phyloP scores from a whole-genome alignment of 1,140 invertebrate species.

The Leptonema lineaticorne region DNA sequence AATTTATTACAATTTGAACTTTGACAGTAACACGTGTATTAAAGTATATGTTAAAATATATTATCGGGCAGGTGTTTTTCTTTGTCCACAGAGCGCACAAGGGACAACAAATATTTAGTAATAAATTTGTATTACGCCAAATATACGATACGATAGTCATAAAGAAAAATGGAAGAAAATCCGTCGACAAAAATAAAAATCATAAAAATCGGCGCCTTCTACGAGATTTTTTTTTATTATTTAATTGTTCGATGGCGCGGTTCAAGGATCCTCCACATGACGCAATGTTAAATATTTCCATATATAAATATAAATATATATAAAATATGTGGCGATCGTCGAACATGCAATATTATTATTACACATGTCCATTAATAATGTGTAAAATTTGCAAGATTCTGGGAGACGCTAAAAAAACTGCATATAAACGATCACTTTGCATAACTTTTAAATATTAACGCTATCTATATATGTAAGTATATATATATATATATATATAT shows the following conservation, averaged over 20 bases:
- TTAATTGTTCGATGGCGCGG: not conserved
- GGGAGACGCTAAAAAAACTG: not conserved
- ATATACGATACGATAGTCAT: no score
- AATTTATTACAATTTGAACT: no score
- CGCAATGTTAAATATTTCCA: conserved; percentile 3
- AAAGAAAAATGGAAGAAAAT: no score
- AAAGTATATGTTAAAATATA: not conserved
- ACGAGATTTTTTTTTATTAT: not conserved
- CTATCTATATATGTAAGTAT: no score
- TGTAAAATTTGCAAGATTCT: not conserved
- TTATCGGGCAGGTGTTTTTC: conserved; percentile 7
- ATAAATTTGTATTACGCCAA: conserved; percentile 5
- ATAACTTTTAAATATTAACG: no score
- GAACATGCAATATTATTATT: no score
- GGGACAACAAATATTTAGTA: not conserved
- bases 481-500: not conserved
- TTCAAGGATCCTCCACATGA: not conserved
- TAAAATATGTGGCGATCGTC: not conserved
- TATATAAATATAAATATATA: not conserved
- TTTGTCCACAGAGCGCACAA: not conserved
- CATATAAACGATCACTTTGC: not conserved
- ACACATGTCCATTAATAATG: not conserved
- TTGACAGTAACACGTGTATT: not conserved
- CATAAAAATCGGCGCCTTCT: not conserved
- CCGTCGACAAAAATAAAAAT: no score